Evolutionary conservation across 2,888 invertebrate genomes (phyloP).

Genomic region (Sminthurinus aureus): DNA sequence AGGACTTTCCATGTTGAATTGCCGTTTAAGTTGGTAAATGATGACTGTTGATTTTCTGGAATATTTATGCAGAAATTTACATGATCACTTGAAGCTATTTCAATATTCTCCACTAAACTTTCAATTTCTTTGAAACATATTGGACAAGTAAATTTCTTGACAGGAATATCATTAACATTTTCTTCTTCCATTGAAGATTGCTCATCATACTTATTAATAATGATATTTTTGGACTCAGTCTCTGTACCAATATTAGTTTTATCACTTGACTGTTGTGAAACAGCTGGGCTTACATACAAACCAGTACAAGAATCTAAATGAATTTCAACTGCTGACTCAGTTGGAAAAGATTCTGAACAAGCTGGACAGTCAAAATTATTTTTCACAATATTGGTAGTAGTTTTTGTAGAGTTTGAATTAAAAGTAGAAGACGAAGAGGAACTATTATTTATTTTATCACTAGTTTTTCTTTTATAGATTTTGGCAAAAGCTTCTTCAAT

Average conservation of each 20-base stretch:
- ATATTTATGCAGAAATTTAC: conserved; percentile 21
- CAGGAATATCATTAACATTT: not conserved
- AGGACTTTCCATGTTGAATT: not conserved
- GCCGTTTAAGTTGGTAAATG: not conserved
- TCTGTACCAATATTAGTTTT: not conserved
- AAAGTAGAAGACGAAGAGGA: not conserved
- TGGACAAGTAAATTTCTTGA: conserved; percentile 40
- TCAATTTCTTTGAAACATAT: conserved; percentile 37
- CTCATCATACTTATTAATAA: not conserved
- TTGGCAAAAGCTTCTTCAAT: conserved; percentile 43
- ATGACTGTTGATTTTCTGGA: not conserved
- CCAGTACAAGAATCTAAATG: conserved; percentile 33
- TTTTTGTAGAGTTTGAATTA: not conserved
- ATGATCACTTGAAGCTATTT: conserved; percentile 35
- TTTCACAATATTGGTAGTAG: not conserved
- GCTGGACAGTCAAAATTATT: conserved; percentile 35
- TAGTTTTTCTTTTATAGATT: not conserved
- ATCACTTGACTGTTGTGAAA: not conserved
- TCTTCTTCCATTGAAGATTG: not conserved
- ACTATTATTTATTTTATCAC: too few relatives aligned
- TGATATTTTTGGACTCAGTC: not conserved
- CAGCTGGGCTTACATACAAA: not conserved
- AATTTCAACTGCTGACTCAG: conserved; percentile 29
- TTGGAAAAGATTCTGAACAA: conserved; percentile 27
- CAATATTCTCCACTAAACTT: conserved; percentile 25